Evolutionary conservation across 2,888 invertebrate species (phyloP).

Genomic region (Leucoma salicis): DNA sequence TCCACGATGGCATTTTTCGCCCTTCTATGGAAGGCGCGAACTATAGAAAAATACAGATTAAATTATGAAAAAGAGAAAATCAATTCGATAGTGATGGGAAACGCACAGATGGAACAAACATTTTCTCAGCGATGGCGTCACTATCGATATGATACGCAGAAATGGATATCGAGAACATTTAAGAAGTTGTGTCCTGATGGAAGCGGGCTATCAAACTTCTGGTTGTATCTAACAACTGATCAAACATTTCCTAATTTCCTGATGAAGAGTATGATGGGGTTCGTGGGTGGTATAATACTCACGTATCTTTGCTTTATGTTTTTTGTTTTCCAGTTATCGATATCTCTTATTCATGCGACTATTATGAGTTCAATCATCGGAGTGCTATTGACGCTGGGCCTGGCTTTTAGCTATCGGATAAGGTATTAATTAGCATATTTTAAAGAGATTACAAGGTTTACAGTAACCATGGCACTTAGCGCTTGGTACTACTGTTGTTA

Average conservation of each 20-base stretch:
- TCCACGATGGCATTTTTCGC: constrained; percentile 79
- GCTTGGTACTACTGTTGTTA: too few relatives aligned
- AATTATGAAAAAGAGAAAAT: constrained; percentile 82
- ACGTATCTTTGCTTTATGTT: constrained; percentile 86
- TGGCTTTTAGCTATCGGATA: constrained; percentile 84
- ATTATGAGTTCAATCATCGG: constrained; percentile 84
- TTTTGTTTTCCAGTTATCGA: constrained; percentile 85
- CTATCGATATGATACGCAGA: constrained; percentile 61
- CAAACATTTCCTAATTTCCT: constrained; percentile 81
- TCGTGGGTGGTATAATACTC: constrained; percentile 83
- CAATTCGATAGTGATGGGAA: constrained; percentile 71
- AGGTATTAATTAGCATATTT: constrained; percentile 50
- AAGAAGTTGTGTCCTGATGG: constrained; percentile 61
- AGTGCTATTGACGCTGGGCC: constrained; percentile 83
- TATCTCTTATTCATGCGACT: constrained; percentile 83
- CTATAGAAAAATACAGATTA: constrained; percentile 70
- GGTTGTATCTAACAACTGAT: constrained; percentile 65
- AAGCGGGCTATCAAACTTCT: constrained; percentile 53
- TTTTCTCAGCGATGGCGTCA: constrained; percentile 73
- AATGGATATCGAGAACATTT: constrained; percentile 58
- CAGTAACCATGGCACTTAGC: too few relatives aligned
- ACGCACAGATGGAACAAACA: constrained; percentile 62
- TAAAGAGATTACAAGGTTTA: too few relatives aligned
- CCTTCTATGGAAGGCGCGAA: constrained; percentile 79
- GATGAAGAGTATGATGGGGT: constrained; percentile 84